Percentiles rank a stretch among this genome's conserved stretches.
phyloP scores from a whole-genome alignment of 2,888 invertebrate genomes.

The Nowickia ferox region DNA sequence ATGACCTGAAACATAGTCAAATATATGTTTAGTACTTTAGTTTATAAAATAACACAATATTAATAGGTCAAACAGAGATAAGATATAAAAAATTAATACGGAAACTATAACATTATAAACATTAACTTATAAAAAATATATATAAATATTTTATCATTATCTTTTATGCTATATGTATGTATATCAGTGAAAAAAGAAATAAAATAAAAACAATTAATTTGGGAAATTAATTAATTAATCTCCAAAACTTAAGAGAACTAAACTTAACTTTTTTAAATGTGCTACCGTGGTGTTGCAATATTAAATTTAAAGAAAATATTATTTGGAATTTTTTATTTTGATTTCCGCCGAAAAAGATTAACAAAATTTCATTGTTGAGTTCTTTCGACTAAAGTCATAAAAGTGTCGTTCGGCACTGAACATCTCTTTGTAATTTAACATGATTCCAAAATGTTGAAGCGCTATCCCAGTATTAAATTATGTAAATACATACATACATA shows the following conservation, averaged over 20 bases:
- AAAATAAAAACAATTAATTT: not conserved
- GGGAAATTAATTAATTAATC: too few relatives aligned
- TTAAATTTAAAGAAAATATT: too few relatives aligned
- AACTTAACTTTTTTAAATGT: not conserved
- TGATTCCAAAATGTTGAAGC: too few relatives aligned
- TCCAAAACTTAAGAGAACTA: not conserved
- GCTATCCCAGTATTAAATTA: too few relatives aligned
- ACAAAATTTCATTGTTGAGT: too few relatives aligned
- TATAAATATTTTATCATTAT: not conserved
- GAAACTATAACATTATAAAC: not conserved
- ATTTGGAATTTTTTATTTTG: too few relatives aligned
- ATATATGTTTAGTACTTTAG: not conserved
- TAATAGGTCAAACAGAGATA: not conserved
- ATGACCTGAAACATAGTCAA: not conserved
- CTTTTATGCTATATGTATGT: conserved; percentile 12
- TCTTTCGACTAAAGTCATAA: too few relatives aligned
- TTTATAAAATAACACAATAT: conserved; percentile 21
- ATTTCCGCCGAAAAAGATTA: too few relatives aligned
- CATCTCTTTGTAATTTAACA: too few relatives aligned
- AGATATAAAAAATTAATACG: not conserved
- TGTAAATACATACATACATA: too few relatives aligned
- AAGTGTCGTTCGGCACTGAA: too few relatives aligned
- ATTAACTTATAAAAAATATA: conserved; percentile 2
- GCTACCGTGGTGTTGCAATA: too few relatives aligned
- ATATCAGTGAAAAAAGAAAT: not conserved